phyloP scores from a whole-genome alignment of 2,888 invertebrate species.

The Pyrocoelia pectoralis region DNA sequence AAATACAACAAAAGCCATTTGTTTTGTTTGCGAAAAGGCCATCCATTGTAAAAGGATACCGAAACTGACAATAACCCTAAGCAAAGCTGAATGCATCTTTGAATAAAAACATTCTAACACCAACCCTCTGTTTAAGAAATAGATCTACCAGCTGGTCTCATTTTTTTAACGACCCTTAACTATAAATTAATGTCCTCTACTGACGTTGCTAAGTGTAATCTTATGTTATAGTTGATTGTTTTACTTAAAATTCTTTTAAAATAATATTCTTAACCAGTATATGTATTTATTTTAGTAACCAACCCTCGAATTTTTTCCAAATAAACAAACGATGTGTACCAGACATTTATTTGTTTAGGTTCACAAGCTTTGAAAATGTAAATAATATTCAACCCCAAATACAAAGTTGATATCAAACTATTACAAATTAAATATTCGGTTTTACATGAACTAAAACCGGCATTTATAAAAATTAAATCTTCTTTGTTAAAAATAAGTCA shows the following conservation, averaged over 20 bases:
- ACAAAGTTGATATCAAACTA: constrained; percentile 19
- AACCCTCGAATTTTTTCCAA: constrained; percentile 5
- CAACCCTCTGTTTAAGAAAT: constrained; percentile 12
- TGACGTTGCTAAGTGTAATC: constrained; percentile 5
- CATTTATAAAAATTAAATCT: too few species aligned
- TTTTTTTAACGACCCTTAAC: constrained; percentile 7
- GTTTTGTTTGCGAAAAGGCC: not conserved
- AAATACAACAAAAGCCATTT: constrained; percentile 7
- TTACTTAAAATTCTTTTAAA: constrained; percentile 6
- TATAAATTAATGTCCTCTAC: constrained; percentile 8
- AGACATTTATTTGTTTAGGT: constrained; percentile 24
- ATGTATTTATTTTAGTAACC: constrained; percentile 12
- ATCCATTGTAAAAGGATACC: constrained; percentile 4
- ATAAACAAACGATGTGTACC: constrained; percentile 1
- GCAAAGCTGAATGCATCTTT: constrained; percentile 5
- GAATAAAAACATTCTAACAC: not conserved
- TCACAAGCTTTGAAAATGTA: constrained; percentile 19
- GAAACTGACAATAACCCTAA: constrained; percentile 7
- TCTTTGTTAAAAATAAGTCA: constrained; percentile 17
- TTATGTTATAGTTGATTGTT: constrained; percentile 9
- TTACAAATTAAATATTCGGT: constrained; percentile 16
- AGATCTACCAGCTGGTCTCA: constrained; percentile 10
- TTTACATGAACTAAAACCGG: constrained; percentile 13
- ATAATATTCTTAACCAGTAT: constrained; percentile 2
- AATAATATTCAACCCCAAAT: constrained; percentile 17